A percentile compares a stretch with the other conserved stretches of the same genome.
Evolutionary conservation across 2,888 invertebrate genomes (phyloP).

Genomic region (Chymomyza amoena): DNA sequence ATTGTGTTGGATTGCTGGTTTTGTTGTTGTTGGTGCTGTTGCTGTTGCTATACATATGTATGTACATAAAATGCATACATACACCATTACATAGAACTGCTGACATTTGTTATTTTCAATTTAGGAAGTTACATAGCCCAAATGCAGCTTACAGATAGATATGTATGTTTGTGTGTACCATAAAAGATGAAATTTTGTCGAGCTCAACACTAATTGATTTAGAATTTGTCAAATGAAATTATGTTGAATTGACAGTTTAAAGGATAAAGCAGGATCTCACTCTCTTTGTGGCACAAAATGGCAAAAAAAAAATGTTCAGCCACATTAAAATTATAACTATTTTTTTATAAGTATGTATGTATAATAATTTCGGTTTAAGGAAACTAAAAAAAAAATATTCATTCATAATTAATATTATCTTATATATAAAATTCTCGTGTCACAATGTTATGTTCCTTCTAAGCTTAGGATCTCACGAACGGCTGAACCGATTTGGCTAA

Average conservation of each 20-base stretch:
- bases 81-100: constrained; percentile 49
- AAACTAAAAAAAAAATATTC: background rate
- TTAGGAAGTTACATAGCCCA: constrained; percentile 38
- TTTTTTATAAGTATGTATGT: no score
- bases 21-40: constrained; percentile 36
- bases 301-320: background rate
- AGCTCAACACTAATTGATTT: constrained; percentile 58
- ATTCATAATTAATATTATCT: background rate
- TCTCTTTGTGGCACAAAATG: background rate
- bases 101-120: constrained; percentile 69
- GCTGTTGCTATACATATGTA: constrained; percentile 16
- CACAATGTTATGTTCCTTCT: no score
- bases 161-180: background rate
- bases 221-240: constrained; percentile 50
- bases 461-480: no score
- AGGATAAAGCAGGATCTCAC: background rate
- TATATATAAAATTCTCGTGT: no score
- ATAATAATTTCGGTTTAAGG: background rate
- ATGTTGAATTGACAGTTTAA: constrained; percentile 52
- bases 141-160: constrained; percentile 7
- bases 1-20: constrained; percentile 43
- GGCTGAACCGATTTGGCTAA: no score
- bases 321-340: background rate
- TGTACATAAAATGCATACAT: background rate
- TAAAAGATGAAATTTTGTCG: constrained; percentile 16